Evolutionary conservation across 2,113 vertebrate species (phyloP), one percentile per base, ranked within the genome.

Genomic region (Sebastes schlegelii): DNA sequence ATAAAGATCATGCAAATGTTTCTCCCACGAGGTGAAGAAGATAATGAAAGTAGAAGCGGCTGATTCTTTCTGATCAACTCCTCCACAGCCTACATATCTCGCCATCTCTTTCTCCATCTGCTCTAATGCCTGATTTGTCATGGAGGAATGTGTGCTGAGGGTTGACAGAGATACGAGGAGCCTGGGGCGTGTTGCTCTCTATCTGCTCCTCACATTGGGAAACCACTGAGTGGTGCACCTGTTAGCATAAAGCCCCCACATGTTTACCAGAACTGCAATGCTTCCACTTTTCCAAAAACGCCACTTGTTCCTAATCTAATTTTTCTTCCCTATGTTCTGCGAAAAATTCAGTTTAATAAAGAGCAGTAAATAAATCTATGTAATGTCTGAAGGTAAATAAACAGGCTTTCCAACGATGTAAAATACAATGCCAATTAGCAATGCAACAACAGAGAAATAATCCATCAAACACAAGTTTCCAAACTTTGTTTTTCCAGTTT

Each of bases 141-240:
- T 80, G 84, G 80, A 89, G 81, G 88, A 88, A 92, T 92, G 80
- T 82, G 74, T 64, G 74, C 71, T 5, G 21, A 86, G 64, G 64
- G 67, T 77, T 88, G 77, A 85, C 71, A 70, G 74, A 88, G 88
- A 76, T 81, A 79, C 71, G 80, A 77, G 70, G 40, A 84, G 79
- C 89, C 83, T 10, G 21, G 54, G 77, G 81, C 26, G 0, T 67
- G 66, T 64, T 40, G 14, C 52, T 65, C 6, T 57, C 65, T 60
- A 7, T 71, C 16, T 34, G 52, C 40, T 74, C 8, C 72, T 80
- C 69, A 58, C 13, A 61, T 21, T 61, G 74, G 42, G 57, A 86
- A 89, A 84, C 21, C 11, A 34, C 5, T 8, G 14, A 77, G 68
- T 1, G 34, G 7, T 84, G 85, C 91, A 92, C 91, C 91, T 93